phyloP scores from a whole-genome alignment of 2,797 vertebrate genomes.

The Takifugu ocellatus region DNA sequence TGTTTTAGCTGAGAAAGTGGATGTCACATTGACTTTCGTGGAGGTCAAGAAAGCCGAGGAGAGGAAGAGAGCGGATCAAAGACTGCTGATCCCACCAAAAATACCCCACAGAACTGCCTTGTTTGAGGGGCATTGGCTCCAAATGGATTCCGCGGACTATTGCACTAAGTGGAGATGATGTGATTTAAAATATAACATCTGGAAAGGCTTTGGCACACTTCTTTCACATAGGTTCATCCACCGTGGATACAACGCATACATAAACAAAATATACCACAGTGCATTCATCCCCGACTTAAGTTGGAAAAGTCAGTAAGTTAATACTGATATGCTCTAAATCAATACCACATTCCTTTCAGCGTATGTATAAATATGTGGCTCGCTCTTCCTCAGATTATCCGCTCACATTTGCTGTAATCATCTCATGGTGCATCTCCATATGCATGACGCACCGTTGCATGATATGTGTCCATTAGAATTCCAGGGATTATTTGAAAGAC shows the following conservation, averaged over 20 bases:
- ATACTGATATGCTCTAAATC: slow-evolving; percentile 62
- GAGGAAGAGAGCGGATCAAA: slow-evolving; percentile 57
- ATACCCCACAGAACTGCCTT: slow-evolving; percentile 58
- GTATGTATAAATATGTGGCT: slow-evolving; percentile 56
- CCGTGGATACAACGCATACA: slow-evolving; percentile 56
- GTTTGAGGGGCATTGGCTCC: slow-evolving; percentile 63
- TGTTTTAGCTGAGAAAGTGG: slow-evolving; percentile 64
- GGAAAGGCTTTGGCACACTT: slow-evolving; percentile 66
- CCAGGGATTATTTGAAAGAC: slow-evolving; percentile 40
- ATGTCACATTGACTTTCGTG: slow-evolving; percentile 71
- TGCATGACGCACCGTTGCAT: slow-evolving; percentile 29
- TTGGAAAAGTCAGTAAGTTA: slow-evolving; percentile 64
- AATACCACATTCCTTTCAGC: slow-evolving; percentile 62
- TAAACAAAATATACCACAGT: slow-evolving; percentile 62
- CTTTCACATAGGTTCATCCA: slow-evolving; percentile 56
- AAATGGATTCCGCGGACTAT: slow-evolving; percentile 61
- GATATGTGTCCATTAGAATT: slow-evolving; percentile 46
- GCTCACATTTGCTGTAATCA: slow-evolving; percentile 51
- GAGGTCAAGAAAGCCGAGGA: slow-evolving; percentile 56
- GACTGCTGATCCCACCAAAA: slow-evolving; percentile 60
- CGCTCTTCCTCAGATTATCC: slow-evolving; percentile 58
- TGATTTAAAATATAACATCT: slow-evolving; percentile 71
- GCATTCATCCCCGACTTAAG: slow-evolving; percentile 56
- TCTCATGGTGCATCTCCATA: slow-evolving; percentile 31
- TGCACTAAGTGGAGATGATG: slow-evolving; percentile 70